phyloP scores from a whole-genome alignment of 1,140 invertebrate genomes.

The Microvelia longipes region DNA sequence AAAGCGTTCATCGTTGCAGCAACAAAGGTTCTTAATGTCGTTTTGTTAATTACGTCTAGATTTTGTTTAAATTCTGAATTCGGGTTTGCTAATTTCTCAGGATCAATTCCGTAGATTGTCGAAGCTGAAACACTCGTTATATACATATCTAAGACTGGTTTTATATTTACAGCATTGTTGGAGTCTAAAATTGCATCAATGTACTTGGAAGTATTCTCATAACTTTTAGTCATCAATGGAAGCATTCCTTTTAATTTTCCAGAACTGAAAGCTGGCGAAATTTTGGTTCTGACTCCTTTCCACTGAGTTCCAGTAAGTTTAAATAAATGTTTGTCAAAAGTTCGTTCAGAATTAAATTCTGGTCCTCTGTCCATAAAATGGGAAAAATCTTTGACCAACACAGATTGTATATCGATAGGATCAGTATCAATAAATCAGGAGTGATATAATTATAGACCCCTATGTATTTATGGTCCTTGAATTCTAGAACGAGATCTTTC shows the following conservation, averaged over 20 bases:
- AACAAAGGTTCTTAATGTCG: not conserved
- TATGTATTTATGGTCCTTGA: slow-evolving; percentile 22
- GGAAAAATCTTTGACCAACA: slow-evolving; percentile 40
- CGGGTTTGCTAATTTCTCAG: not conserved
- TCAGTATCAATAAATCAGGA: slow-evolving; percentile 21
- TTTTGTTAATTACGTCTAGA: not conserved
- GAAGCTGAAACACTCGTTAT: not conserved
- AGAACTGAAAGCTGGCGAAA: slow-evolving; percentile 45
- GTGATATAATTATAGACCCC: slow-evolving; percentile 18
- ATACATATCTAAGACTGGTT: not conserved
- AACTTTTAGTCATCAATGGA: not conserved
- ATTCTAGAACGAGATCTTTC: not conserved
- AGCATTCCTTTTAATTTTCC: slow-evolving; percentile 32
- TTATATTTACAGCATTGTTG: not conserved
- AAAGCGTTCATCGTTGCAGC: not conserved
- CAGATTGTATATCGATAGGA: slow-evolving; percentile 33
- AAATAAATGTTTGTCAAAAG: slow-evolving; percentile 36
- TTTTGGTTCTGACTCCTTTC: slow-evolving; percentile 39
- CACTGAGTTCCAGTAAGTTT: slow-evolving; percentile 37
- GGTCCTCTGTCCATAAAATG: slow-evolving; percentile 36
- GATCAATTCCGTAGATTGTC: not conserved
- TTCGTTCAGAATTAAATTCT: slow-evolving; percentile 31
- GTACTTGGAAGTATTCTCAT: not conserved
- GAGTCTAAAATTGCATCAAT: not conserved
- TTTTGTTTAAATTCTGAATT: not conserved